Percentiles rank a stretch among this genome's conserved stretches.
Conservation (phyloP, 1,140 invertebrate species). For the Euura saliciscinereae region DNA sequence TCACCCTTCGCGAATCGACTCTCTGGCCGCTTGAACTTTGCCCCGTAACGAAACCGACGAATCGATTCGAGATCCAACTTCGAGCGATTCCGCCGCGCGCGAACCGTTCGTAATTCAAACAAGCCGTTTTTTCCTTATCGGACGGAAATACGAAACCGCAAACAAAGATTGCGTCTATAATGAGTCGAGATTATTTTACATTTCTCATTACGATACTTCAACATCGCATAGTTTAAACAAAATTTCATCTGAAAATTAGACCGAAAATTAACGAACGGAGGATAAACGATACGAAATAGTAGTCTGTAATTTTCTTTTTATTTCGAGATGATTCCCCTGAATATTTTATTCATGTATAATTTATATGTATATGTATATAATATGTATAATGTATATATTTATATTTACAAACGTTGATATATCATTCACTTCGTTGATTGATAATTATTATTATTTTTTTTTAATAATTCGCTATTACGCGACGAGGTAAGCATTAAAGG, state of each 20-base stretch:
- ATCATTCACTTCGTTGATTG: not conserved
- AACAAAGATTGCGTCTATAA: no score
- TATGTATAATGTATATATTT: not conserved
- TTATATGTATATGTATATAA: not conserved
- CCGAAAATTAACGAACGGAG: not conserved
- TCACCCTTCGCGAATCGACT: not conserved
- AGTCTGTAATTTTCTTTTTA: not conserved
- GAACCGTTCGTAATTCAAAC: no score
- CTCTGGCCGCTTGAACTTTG: not conserved
- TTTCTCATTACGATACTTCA: no score
- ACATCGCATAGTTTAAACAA: no score
- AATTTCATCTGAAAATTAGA: no score
- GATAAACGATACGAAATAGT: not conserved
- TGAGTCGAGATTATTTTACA: no score
- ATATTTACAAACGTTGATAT: slow-evolving; percentile 3
- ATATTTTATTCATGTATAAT: not conserved
- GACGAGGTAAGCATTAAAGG: slow-evolving; percentile 1
- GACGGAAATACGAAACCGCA: no score
- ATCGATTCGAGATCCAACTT: not conserved
- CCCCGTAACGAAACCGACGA: not conserved
- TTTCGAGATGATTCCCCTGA: not conserved
- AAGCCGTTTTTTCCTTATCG: no score
- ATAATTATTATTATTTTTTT: not conserved
- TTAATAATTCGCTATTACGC: not conserved
- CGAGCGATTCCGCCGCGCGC: not conserved